Base-by-base conservation (phyloP, 2,888 invertebrate species). In the Drosophila anomalipes region DNA sequence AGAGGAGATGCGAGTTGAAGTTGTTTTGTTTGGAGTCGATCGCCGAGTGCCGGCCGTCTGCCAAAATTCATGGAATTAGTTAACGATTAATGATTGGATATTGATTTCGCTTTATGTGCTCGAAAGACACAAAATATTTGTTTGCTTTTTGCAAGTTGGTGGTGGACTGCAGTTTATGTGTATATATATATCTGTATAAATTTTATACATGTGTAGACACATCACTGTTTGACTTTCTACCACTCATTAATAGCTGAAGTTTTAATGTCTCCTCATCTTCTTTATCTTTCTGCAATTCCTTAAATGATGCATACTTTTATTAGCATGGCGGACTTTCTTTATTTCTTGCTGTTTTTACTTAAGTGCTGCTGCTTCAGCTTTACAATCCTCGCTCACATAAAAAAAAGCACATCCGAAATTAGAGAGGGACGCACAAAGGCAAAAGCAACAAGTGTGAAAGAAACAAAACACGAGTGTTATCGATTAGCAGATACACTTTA, bases 71-170 rank as follows among this genome's bases (percentile, higher is more conserved):
- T 75, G 86, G 88, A 89, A 89, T 89, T 89, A 83, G 90, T 88
- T 90, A 89, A 89, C 90, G 90, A 89, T 88, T 89, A 88, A 88
- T 89, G 87, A 89, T 88, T 89, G 86, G 83, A 89, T 88, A 87
- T 88, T 87, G 89, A 87, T 83, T 88, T 87, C 74, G 82, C 22
- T 59, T 67, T 70, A 60, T 58, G 32, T 49, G 65, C 52, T 44
- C 61, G 28, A 54, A 37, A 57, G 51, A 57, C 32, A 59, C 54
- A 33, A 64, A 54, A 51, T 52, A 57, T 56, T 49, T 32, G 32
- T n/a, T 41, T 66, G 33, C n/a, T 28, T 44, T 41, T 16, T 47
- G 35, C 30, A 35, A 44, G 33, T 22, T 53, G 47, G 1, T 53
- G 26, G 4, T 59, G 32, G 35, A 26, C 19, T 37, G n/a, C 22